phyloP scores from a whole-genome alignment of 2,797 vertebrate genomes.

The Oryzias sinensis region DNA sequence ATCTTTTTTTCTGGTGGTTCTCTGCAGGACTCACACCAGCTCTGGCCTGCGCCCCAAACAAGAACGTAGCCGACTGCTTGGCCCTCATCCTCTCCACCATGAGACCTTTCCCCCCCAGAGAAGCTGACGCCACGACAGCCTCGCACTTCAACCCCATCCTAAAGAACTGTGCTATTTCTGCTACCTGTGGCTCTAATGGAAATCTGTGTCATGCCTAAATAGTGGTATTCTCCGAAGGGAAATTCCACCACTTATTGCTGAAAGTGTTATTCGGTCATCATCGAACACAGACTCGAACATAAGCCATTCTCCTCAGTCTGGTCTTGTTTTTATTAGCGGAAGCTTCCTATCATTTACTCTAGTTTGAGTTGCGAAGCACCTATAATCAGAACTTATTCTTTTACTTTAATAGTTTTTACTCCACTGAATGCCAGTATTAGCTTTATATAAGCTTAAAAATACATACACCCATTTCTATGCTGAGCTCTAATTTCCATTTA shows the following conservation, averaged over 20 bases:
- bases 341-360: constrained; percentile 19
- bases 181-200: constrained; percentile 83
- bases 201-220: constrained; percentile 83
- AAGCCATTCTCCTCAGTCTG: constrained; percentile 22
- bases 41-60: constrained; percentile 95
- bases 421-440: too few species aligned
- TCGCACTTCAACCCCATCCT: constrained; percentile 88
- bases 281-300: constrained; percentile 13
- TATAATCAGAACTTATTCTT: constrained; percentile 29
- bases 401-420: too few species aligned
- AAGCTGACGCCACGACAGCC: constrained; percentile 62
- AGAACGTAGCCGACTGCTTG: constrained; percentile 95
- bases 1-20: constrained; percentile 11
- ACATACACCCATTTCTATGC: too few species aligned
- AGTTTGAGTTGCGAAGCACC: constrained; percentile 26
- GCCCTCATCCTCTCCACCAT: constrained; percentile 98
- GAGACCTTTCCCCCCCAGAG: constrained; percentile 96
- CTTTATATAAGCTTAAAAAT: too few species aligned
- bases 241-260: neutral
- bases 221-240: constrained; percentile 42
- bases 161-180: constrained; percentile 89
- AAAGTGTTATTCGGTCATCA: constrained; percentile 18
- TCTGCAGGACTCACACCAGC: constrained; percentile 90
- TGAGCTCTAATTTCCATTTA: too few species aligned
- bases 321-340: constrained; percentile 37